Percentiles rank a stretch among this genome's conserved stretches.
These are phyloP conservation scores for Macaria liturata DNA, from an alignment of 2,888 invertebrate genomes.

Conservation along the genomic window DNA sequence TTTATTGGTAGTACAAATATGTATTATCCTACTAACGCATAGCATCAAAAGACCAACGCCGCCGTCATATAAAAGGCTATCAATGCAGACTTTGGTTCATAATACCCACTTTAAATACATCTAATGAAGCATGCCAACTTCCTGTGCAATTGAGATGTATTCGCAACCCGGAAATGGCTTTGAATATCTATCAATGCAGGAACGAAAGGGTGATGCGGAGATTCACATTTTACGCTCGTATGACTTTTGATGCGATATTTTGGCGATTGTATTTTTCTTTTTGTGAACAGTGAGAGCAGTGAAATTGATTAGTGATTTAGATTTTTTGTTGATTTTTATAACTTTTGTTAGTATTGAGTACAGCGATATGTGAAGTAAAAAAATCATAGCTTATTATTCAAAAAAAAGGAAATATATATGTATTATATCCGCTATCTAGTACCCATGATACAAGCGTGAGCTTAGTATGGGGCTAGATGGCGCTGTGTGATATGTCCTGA, in stretches of 20 bases:
- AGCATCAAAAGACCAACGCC: slow-evolving; percentile 41
- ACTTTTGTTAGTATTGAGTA: too few relatives aligned
- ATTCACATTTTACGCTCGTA: slow-evolving; percentile 53
- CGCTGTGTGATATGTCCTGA: too few relatives aligned
- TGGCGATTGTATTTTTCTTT: slow-evolving; percentile 20
- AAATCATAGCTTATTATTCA: too few relatives aligned
- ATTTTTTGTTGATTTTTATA: too few relatives aligned
- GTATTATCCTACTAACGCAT: background rate
- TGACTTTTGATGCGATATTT: slow-evolving; percentile 36
- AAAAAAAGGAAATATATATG: too few relatives aligned
- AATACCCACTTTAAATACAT: slow-evolving; percentile 50
- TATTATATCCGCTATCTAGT: too few relatives aligned
- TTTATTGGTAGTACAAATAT: too few relatives aligned
- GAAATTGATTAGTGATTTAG: slow-evolving; percentile 40
- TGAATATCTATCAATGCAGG: slow-evolving; percentile 47
- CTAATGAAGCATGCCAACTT: slow-evolving; percentile 75
- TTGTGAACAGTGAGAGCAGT: slow-evolving; percentile 31
- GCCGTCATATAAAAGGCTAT: slow-evolving; percentile 61
- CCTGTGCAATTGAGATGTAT: slow-evolving; percentile 68
- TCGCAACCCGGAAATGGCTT: slow-evolving; percentile 75
- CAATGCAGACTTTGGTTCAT: slow-evolving; percentile 38
- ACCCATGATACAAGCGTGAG: too few relatives aligned
- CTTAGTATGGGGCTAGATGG: too few relatives aligned
- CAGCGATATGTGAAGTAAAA: too few relatives aligned
- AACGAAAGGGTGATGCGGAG: slow-evolving; percentile 64